These are phyloP conservation scores for Arenaria interpres DNA, from an alignment of 2,113 vertebrate species.

Conservation along the genomic window DNA sequence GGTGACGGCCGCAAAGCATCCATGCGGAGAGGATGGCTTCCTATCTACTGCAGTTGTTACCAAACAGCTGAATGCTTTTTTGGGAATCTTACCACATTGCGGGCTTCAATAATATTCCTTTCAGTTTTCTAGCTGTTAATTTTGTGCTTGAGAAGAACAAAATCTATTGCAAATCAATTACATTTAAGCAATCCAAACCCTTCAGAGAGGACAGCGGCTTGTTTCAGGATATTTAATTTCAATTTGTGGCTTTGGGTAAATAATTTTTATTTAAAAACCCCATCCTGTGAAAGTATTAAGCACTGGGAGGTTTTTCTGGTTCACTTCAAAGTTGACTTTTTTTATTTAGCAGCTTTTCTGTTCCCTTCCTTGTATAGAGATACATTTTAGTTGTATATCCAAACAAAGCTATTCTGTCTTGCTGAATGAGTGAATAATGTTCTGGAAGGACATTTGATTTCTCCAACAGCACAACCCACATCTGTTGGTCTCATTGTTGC, in stretches of 20 bases:
- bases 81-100: not conserved
- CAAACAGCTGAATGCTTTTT: not conserved
- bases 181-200: not conserved
- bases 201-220: not conserved
- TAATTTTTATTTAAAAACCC: not conserved
- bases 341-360: not conserved
- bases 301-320: not conserved
- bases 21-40: not conserved
- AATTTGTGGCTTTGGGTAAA: not conserved
- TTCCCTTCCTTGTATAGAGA: not conserved
- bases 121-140: not conserved
- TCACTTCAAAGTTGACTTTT: not conserved
- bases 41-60: not conserved
- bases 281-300: not conserved
- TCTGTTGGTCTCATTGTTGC: not conserved
- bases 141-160: not conserved
- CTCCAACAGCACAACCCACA: not conserved
- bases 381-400: not conserved
- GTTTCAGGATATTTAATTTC: not conserved
- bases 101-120: not conserved
- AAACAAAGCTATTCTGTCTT: not conserved
- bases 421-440: constrained; percentile 32
- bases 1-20: not conserved
- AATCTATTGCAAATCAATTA: not conserved
- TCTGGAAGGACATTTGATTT: constrained; percentile 7